A percentile compares a stretch with the other conserved stretches of the same genome.
These are phyloP conservation scores for Otus scops DNA, from an alignment of 2,797 vertebrate species.

Conservation along the genomic window DNA sequence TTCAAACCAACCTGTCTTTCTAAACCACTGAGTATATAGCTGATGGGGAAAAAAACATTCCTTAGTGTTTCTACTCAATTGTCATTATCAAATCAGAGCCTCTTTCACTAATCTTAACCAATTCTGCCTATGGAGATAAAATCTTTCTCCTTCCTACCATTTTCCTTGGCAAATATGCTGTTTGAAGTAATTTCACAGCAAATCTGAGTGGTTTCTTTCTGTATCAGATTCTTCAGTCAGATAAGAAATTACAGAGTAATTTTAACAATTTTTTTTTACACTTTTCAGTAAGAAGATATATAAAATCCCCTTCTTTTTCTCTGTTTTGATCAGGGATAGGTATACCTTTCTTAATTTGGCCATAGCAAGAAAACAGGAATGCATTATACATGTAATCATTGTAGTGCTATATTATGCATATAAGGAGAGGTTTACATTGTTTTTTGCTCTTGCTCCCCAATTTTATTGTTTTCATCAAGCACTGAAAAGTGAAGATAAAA, in stretches of 20 bases:
- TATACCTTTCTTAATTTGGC: background rate
- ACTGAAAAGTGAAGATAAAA: background rate
- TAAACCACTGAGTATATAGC: background rate
- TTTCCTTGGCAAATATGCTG: background rate
- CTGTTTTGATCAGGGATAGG: background rate
- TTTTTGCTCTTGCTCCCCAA: background rate
- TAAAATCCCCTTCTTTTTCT: fast-evolving
- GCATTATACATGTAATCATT: background rate
- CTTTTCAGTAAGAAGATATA: background rate
- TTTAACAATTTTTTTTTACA: background rate
- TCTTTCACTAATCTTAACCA: background rate
- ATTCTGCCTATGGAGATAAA: background rate
- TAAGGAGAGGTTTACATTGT: background rate
- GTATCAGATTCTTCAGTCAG: background rate
- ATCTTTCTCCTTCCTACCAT: background rate
- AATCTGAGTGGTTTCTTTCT: background rate
- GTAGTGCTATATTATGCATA: no score
- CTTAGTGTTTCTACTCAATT: background rate
- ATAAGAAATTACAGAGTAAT: background rate
- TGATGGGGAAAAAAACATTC: background rate
- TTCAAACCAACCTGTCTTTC: background rate
- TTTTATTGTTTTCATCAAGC: background rate
- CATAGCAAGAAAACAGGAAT: background rate
- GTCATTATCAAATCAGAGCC: background rate
- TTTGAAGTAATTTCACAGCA: background rate